Evolutionary conservation across 2,797 vertebrate species (phyloP).

Genomic region (Danio kyathit): DNA sequence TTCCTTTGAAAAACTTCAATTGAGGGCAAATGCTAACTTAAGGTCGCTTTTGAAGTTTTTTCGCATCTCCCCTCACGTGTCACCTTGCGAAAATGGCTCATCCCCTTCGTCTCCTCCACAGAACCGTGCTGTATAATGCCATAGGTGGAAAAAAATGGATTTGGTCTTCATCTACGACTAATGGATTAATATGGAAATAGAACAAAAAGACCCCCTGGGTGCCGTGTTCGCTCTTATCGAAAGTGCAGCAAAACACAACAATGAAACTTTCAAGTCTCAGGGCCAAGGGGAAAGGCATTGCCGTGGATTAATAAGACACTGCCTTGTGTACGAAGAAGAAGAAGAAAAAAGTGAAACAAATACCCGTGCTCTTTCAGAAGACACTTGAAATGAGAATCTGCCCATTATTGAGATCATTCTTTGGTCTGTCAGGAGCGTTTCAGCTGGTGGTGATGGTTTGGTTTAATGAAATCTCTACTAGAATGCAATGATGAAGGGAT

Average conservation of each 20-base stretch:
- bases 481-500: background rate
- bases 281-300: slow-evolving; percentile 46
- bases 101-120: slow-evolving; percentile 33
- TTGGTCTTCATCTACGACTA: slow-evolving; percentile 63
- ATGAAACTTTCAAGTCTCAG: slow-evolving; percentile 57
- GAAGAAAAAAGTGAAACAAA: slow-evolving; percentile 53
- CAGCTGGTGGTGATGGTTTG: slow-evolving; percentile 51
- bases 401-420: slow-evolving; percentile 10
- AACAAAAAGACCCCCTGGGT: slow-evolving; percentile 62
- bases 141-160: slow-evolving; percentile 57
- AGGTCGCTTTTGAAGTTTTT: slow-evolving; percentile 62
- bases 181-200: slow-evolving; percentile 64
- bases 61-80: slow-evolving; percentile 48
- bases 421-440: slow-evolving; percentile 48
- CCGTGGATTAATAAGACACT: slow-evolving; percentile 53
- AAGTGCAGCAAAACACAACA: slow-evolving; percentile 58
- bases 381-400: slow-evolving; percentile 15
- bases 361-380: slow-evolving; percentile 32
- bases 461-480: slow-evolving; percentile 16
- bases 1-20: slow-evolving; percentile 60
- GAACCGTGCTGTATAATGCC: slow-evolving; percentile 44
- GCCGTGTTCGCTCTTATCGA: slow-evolving; percentile 49
- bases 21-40: slow-evolving; percentile 55
- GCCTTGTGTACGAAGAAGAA: slow-evolving; percentile 35
- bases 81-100: slow-evolving; percentile 52